A percentile compares a stretch with the other conserved stretches of the same genome.
Evolutionary conservation across 2,888 invertebrate species (phyloP).

Genomic region (Pseudoips prasinana): DNA sequence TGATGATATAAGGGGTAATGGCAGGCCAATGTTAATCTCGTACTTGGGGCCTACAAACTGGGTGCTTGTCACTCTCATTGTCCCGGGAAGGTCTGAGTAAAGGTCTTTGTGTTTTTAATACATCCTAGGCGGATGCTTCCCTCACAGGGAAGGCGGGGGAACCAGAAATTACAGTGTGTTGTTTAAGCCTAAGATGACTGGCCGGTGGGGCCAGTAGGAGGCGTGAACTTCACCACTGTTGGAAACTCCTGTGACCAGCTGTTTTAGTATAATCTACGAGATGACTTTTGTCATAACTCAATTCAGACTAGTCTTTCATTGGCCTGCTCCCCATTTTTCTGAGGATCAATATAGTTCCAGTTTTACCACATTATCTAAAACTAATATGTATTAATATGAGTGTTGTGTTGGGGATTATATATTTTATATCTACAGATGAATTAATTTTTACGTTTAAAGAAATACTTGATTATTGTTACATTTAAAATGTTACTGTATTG

Average conservation of each 20-base stretch:
- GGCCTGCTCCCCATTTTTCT: slow-evolving; percentile 75
- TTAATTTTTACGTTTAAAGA: too few species aligned
- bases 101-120: slow-evolving; percentile 78
- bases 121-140: slow-evolving; percentile 88
- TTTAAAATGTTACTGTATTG: too few species aligned
- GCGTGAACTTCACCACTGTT: slow-evolving; percentile 74
- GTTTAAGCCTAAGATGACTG: slow-evolving; percentile 78
- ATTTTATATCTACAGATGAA: too few species aligned
- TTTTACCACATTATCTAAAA: too few species aligned
- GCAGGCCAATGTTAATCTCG: slow-evolving; percentile 88
- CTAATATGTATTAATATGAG: too few species aligned
- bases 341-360: slow-evolving; percentile 70
- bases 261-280: slow-evolving; percentile 90
- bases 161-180: slow-evolving; percentile 86
- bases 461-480: too few species aligned
- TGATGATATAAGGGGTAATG: slow-evolving; percentile 74
- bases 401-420: too few species aligned
- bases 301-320: slow-evolving; percentile 93
- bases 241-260: slow-evolving; percentile 88
- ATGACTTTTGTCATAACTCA: slow-evolving; percentile 86
- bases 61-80: slow-evolving; percentile 81
- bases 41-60: slow-evolving; percentile 86
- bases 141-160: slow-evolving; percentile 84
- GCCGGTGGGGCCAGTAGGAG: slow-evolving; percentile 68
- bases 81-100: slow-evolving; percentile 93